These are phyloP conservation scores for Amphipoea oculea DNA, from an alignment of 2,888 invertebrate species.

Conservation along the genomic window DNA sequence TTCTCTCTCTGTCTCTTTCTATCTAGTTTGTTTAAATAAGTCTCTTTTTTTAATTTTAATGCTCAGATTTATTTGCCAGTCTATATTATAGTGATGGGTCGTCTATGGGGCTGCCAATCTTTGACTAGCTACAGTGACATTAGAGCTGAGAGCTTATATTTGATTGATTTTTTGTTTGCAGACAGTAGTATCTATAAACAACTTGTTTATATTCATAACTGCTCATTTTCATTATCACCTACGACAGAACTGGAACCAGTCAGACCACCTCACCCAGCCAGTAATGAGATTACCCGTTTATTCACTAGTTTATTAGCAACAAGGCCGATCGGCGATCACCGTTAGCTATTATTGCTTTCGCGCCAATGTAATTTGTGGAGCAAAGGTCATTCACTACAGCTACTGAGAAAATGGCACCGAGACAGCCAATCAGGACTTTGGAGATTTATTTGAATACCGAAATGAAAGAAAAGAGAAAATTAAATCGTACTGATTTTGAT, in stretches of 20 bases:
- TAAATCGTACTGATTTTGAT: background rate
- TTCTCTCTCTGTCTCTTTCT: background rate
- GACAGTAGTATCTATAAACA: background rate
- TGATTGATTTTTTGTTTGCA: background rate
- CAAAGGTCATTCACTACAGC: conserved; percentile 56
- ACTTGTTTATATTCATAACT: conserved; percentile 5
- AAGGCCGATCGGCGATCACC: conserved; percentile 51
- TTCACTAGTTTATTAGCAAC: conserved; percentile 39
- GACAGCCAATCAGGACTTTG: background rate
- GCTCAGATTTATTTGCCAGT: too few relatives aligned
- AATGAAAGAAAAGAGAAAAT: background rate
- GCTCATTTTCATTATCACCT: background rate
- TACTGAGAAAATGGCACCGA: conserved; percentile 35
- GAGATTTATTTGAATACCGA: conserved; percentile 13
- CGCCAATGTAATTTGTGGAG: conserved; percentile 51
- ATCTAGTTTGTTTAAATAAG: too few relatives aligned
- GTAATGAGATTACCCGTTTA: conserved; percentile 36
- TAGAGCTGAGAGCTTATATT: background rate
- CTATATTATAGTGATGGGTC: too few relatives aligned
- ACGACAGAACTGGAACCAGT: background rate
- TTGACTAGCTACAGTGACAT: background rate
- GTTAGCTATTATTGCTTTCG: conserved; percentile 60
- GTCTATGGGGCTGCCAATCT: background rate
- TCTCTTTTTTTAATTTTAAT: too few relatives aligned
- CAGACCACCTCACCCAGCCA: background rate